Conservation (phyloP, 2,113 vertebrate genomes). For the Pachypanchax playfairii region DNA sequence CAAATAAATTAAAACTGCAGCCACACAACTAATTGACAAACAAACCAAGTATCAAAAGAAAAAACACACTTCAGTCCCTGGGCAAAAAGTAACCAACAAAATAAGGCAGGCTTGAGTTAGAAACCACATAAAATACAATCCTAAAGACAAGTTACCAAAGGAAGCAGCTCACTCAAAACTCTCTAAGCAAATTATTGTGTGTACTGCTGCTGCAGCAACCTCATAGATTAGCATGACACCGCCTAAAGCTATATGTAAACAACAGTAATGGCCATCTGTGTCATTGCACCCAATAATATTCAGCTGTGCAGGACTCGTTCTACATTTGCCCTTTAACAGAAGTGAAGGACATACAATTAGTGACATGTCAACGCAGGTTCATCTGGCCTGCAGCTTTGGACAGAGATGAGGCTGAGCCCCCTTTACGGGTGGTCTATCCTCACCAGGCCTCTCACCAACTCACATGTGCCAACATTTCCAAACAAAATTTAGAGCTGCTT, state of each 20-base stretch:
- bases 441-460: constrained; percentile 29
- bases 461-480: constrained; percentile 46
- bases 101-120: constrained; percentile 20
- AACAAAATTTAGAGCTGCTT: constrained; percentile 45
- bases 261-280: constrained; percentile 32
- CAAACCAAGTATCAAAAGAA: constrained; percentile 48
- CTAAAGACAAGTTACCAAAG: constrained; percentile 12
- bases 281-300: constrained; percentile 45
- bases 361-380: constrained; percentile 49
- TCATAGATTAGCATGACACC: constrained; percentile 46
- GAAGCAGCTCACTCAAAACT: constrained; percentile 26
- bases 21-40: constrained; percentile 57
- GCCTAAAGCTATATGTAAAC: constrained; percentile 49
- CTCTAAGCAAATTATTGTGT: constrained; percentile 28
- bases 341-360: constrained; percentile 48
- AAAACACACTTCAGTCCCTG: constrained; percentile 27
- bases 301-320: constrained; percentile 33
- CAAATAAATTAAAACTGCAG: constrained; percentile 57
- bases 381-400: constrained; percentile 39
- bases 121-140: constrained; percentile 26
- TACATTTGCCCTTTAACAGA: constrained; percentile 44
- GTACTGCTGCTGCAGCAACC: constrained; percentile 12
- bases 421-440: constrained; percentile 53
- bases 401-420: constrained; percentile 10
- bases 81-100: constrained; percentile 43